Base-by-base conservation (phyloP, 1,140 invertebrate genomes). In the Drosophila albomicans region DNA sequence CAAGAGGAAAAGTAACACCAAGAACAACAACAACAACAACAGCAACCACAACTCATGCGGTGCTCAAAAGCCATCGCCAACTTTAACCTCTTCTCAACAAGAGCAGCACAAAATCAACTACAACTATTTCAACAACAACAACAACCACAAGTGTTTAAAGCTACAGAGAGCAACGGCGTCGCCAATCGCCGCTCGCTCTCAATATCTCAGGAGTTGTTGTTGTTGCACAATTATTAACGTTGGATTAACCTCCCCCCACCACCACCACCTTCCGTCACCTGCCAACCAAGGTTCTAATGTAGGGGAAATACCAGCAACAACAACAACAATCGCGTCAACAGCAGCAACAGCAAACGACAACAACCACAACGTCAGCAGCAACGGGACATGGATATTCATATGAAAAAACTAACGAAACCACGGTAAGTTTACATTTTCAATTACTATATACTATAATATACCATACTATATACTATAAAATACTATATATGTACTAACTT, bases 321-420 rank as follows among this genome's bases (percentile, higher is more conserved):
- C 48, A 72, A 38, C 62, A 52, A 56, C 78, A 59, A 35, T 45
- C 49, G 38, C 65, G 20, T 25, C 35, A 38, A 10, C 56, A 57
- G 25, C 66, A 48, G n/a, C 64, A 56, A 62, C 48, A 54, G 8
- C 35, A 38, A 38, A 8, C 82, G 52, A 43, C 66, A 74, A 71
- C 46, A 65, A 46, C 57, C 48, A 68, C 62, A 71, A 48, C 58
- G 67, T 51, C 46, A 69, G 20, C 73, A 70, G 65, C 48, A 76
- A 68, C 77, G 49, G 73, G 74, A 75, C 66, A 87, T 87, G 84
- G 84, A 87, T 88, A 88, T 88, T 66, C 82, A 88, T 84, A 87
- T 87, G 84, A 87, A 87, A 78, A 87, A 87, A 89, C 61, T 84
- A 78, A 77, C 84, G 63, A 87, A 88, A 82, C 73, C 84, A 87